These are phyloP conservation scores for Berghia stephanieae DNA, from an alignment of 1,140 invertebrate genomes.

Conservation along the genomic window DNA sequence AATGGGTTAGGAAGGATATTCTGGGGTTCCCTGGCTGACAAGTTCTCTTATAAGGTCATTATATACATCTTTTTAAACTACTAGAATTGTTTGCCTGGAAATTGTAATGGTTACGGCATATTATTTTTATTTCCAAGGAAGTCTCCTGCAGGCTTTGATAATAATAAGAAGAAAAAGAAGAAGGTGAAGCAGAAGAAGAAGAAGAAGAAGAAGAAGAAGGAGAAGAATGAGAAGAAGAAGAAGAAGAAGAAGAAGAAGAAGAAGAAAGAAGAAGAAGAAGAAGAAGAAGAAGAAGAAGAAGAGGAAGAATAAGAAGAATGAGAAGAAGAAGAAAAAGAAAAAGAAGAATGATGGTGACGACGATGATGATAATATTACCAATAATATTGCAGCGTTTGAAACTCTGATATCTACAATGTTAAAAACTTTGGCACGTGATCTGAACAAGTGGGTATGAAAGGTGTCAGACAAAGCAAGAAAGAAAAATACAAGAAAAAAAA, in stretches of 20 bases:
- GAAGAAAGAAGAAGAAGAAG: neutral
- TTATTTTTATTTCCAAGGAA: neutral
- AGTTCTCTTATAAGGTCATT: too few relatives aligned
- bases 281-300: conserved; percentile 14
- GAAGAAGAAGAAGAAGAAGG: neutral
- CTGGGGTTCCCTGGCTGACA: too few relatives aligned
- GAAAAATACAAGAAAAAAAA: neutral
- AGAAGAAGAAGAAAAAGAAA: neutral
- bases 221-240: neutral
- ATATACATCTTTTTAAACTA: neutral
- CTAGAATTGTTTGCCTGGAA: neutral
- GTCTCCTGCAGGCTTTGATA: neutral
- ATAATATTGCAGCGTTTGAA: too few relatives aligned
- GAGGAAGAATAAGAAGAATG: neutral
- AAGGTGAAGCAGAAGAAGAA: neutral
- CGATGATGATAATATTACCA: neutral
- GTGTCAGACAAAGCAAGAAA: neutral
- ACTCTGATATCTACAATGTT: too few relatives aligned
- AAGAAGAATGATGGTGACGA: neutral
- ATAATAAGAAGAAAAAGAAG: conserved; percentile 17
- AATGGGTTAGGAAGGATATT: too few relatives aligned
- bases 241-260: neutral
- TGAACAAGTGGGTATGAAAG: too few relatives aligned
- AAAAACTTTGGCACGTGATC: neutral
- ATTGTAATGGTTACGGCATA: conserved; percentile 1